Evolutionary conservation across 1,140 invertebrate species (phyloP).

Genomic region (Medauroidea extradentata): DNA sequence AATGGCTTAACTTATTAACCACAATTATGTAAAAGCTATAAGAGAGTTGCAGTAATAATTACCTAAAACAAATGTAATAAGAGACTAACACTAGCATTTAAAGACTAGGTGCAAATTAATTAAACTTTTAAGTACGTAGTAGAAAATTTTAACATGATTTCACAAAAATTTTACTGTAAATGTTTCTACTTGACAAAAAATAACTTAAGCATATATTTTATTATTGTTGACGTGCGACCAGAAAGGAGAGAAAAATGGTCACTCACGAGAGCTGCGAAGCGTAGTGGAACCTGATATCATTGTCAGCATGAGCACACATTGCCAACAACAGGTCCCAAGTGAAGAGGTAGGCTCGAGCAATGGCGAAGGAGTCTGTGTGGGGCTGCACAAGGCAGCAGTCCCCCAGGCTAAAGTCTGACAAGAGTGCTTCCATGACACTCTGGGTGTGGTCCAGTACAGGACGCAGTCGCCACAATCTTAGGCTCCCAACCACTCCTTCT

Average conservation of each 20-base stretch:
- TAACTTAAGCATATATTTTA: no score
- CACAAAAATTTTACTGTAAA: background rate
- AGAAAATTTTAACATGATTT: background rate
- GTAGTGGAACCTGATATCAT: slow-evolving; percentile 64
- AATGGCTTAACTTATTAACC: no score
- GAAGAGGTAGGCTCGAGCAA: slow-evolving; percentile 62
- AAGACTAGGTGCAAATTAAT: background rate
- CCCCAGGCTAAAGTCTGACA: slow-evolving; percentile 54
- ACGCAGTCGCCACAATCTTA: background rate
- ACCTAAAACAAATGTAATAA: no score
- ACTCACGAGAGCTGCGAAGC: slow-evolving; percentile 30
- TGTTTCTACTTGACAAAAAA: background rate
- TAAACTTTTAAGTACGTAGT: background rate
- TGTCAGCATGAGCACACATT: slow-evolving; percentile 59
- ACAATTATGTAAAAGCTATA: no score
- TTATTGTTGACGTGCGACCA: no score
- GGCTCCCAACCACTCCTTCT: background rate
- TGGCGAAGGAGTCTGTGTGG: slow-evolving; percentile 56
- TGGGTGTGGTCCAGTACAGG: slow-evolving; percentile 46
- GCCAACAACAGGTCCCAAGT: slow-evolving; percentile 69
- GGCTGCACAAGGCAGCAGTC: slow-evolving; percentile 56
- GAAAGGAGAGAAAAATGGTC: slow-evolving; percentile 26
- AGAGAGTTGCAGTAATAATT: no score
- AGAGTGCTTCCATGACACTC: slow-evolving; percentile 48
- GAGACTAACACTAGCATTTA: no score